Base-by-base conservation (phyloP, 2,888 invertebrate genomes). In the Capitulum mitella region DNA sequence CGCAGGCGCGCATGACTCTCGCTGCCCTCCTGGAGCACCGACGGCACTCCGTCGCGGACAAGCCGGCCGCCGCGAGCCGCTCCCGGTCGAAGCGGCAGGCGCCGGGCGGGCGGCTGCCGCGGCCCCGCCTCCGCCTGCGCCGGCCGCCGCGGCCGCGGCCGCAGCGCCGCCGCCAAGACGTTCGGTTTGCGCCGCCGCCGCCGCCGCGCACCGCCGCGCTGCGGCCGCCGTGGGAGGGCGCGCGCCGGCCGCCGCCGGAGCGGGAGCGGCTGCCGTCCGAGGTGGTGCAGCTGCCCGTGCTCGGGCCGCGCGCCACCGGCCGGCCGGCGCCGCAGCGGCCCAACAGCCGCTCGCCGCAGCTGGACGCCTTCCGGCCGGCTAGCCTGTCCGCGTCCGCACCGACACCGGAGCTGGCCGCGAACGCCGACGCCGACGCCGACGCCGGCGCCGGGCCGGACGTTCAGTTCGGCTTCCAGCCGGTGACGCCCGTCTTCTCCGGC, bases 401-500 rank as follows among this genome's bases (percentile, higher is more conserved):
- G 12, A 5, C 43, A 8, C 43, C 12, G 43, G 12, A 43, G n/a
- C n/a, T n/a, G n/a, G n/a, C n/a, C n/a, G n/a, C 43, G 43, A 5
- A 43, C 43, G 43, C 6, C 12, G 5, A 43, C 6, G 43, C 43
- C 43, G 6, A 43, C n/a, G n/a, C 43, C 43, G 16, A 34, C 64
- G 3, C 16, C 34, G 14, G 5, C 19, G 14, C 34, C 34, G 5
- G 64, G 14, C 64, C 34, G 14, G 12, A 19, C 19, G 34, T 34
- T 10, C 64, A 64, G 32, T 64, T 64, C 34, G 64, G 64, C 19
- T 64, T 64, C 64, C 64, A 34, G 34, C 64, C 64, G 34, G 64
- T 64, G 64, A 64, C 64, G 3, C 14, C 43, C 43, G 43, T 43
- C 43, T 8, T 43, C 43, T 43, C 6, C 8, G 0, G 58, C 10